Conservation (phyloP, 1,140 invertebrate species). For the Hypothenemus hampei region DNA sequence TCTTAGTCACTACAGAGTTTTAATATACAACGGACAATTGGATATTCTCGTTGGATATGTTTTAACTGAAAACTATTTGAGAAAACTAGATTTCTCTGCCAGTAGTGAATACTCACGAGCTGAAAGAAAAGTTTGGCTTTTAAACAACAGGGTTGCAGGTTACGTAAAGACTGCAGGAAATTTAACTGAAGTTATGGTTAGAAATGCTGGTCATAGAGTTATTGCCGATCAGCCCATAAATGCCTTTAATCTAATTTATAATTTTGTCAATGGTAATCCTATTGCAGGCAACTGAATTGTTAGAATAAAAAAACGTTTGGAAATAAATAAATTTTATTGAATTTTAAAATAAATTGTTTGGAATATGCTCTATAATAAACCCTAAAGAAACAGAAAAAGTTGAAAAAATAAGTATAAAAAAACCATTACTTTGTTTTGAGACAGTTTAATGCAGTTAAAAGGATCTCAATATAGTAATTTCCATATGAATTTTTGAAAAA, state of each 20-base stretch:
- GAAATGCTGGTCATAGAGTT: slow-evolving; percentile 78
- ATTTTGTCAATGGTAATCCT: slow-evolving; percentile 60
- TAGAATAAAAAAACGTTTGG: too few relatives aligned
- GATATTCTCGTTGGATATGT: slow-evolving; percentile 82
- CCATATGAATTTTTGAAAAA: too few relatives aligned
- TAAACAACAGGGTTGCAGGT: slow-evolving; percentile 62
- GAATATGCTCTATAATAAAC: too few relatives aligned
- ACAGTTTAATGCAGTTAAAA: too few relatives aligned
- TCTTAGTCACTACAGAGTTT: slow-evolving; percentile 58
- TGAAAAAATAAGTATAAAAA: too few relatives aligned
- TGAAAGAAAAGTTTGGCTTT: slow-evolving; percentile 56
- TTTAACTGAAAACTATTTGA: slow-evolving; percentile 65
- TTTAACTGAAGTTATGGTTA: slow-evolving; percentile 68
- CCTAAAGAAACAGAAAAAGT: too few relatives aligned
- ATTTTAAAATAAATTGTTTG: too few relatives aligned
- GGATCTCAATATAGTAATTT: too few relatives aligned
- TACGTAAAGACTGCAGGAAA: slow-evolving; percentile 65
- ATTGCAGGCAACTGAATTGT: slow-evolving; percentile 34
- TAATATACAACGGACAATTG: slow-evolving; percentile 78
- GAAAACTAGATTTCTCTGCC: slow-evolving; percentile 59
- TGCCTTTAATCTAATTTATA: slow-evolving; percentile 67
- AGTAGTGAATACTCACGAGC: slow-evolving; percentile 59
- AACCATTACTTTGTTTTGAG: too few relatives aligned
- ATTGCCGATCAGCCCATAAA: slow-evolving; percentile 72
- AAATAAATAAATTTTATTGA: too few relatives aligned